phyloP scores from a whole-genome alignment of 2,113 vertebrate genomes.

The Tympanuchus pallidicinctus region DNA sequence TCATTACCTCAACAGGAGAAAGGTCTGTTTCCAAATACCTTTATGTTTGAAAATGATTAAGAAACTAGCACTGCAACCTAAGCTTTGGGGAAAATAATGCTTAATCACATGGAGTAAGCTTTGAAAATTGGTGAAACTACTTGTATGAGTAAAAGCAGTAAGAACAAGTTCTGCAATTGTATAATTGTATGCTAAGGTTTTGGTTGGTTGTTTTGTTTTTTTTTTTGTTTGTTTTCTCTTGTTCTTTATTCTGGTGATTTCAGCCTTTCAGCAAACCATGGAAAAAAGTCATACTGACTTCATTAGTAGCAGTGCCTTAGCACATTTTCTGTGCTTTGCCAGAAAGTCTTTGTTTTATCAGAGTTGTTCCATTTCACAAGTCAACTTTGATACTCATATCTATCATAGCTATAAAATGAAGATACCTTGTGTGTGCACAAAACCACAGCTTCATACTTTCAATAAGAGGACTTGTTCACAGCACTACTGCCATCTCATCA shows the following conservation, averaged over 20 bases:
- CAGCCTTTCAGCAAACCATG: neutral
- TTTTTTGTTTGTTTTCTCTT: neutral
- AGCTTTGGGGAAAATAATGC: neutral
- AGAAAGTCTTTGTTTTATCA: neutral
- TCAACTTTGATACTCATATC: neutral
- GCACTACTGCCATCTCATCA: neutral
- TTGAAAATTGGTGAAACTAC: neutral
- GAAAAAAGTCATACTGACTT: neutral
- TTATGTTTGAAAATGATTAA: conserved; percentile 14
- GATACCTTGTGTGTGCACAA: neutral
- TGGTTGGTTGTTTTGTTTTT: neutral
- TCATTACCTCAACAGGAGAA: neutral
- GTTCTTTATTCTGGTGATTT: neutral
- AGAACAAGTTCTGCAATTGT: neutral
- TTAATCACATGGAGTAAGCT: neutral
- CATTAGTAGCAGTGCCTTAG: neutral
- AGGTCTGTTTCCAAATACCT: neutral
- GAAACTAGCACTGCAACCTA: neutral
- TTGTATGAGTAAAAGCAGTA: neutral
- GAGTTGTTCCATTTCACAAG: neutral
- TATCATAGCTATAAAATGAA: neutral
- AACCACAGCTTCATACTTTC: conserved; percentile 16
- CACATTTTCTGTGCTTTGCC: neutral
- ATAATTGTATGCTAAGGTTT: neutral
- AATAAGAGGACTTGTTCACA: neutral